phyloP scores from a whole-genome alignment of 2,888 invertebrate genomes.

The Vanessa cardui region DNA sequence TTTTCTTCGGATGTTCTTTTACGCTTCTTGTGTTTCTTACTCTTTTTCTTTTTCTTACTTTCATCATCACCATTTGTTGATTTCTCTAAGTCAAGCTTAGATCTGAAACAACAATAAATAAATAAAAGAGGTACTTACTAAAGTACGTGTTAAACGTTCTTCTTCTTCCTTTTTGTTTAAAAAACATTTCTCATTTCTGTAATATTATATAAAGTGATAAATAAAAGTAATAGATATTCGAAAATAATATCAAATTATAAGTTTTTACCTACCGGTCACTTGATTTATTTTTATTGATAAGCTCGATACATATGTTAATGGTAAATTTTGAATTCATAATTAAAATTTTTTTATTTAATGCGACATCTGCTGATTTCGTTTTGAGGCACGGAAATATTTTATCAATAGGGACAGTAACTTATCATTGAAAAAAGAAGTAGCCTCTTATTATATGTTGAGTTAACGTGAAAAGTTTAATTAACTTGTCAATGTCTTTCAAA shows the following conservation, averaged over 20 bases:
- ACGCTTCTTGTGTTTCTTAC: slow-evolving; percentile 86
- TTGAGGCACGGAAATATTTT: neutral
- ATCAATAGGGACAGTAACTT: neutral
- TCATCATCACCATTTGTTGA: slow-evolving; percentile 61
- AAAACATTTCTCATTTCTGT: slow-evolving; percentile 58
- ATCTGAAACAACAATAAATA: slow-evolving; percentile 51
- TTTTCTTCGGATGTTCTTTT: slow-evolving; percentile 83
- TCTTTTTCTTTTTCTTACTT: slow-evolving; percentile 77
- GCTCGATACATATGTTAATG: slow-evolving; percentile 52
- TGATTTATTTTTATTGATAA: slow-evolving; percentile 36
- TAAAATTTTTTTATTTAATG: neutral
- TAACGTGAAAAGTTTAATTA: too few relatives aligned
- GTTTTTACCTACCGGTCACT: slow-evolving; percentile 41
- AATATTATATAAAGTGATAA: slow-evolving; percentile 45
- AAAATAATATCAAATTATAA: slow-evolving; percentile 34
- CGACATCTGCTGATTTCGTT: too few relatives aligned
- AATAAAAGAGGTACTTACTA: slow-evolving; percentile 57
- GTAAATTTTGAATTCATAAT: slow-evolving; percentile 47
- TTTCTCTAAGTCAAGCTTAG: slow-evolving; percentile 49
- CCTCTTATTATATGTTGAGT: neutral
- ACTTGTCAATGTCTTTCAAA: neutral
- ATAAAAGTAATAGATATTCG: neutral
- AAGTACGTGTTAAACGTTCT: slow-evolving; percentile 35
- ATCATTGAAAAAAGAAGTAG: slow-evolving; percentile 10
- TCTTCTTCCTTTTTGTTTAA: slow-evolving; percentile 48